Evolutionary conservation across 2,888 invertebrate genomes (phyloP), one percentile per base, ranked within the genome.

Genomic region (Cabera pusaria): DNA sequence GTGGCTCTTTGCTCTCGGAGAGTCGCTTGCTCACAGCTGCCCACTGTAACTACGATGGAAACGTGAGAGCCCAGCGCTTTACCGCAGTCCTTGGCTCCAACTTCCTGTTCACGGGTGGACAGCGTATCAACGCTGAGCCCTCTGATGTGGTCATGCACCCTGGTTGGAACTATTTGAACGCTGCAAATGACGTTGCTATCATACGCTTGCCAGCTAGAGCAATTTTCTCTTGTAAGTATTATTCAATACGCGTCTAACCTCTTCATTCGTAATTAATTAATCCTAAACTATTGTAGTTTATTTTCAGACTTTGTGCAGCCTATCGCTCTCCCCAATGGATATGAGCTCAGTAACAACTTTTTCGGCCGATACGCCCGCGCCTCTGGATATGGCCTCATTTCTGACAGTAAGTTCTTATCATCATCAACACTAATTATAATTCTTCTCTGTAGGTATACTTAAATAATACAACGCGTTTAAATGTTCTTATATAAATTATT

Each of bases 1-100:
- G 81, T 1, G 76, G 56, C 2, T 63, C 65, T 1, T 34, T 79
- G 3, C 50, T 78, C 22, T 57, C 65, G 0, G 0, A 25, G 6
- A 65, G 1, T 18, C 61, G 56, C 0, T 48, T 60, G 1, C 2
- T 78, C 3, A 77, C 76, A 0, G 79, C 77, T 18, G 77, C 77
- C 41, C 77, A 78, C 44, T 75, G 76, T 45, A 26, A 65, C 6
- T 5, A 6, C 2, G 75, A 74, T 16, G 77, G 75, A 1, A 0
- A n/a, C 0, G 2, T 60, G 7, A 55, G 36, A 1, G 77, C 75
- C 1, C 56, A 48, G 9, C 39, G 52, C 2, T 57, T 72, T 32
- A 69, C 68, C 2, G 69, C 58, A 1, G 79, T 75, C 5, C 59
- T 71, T n/a, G 79, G 77, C 7, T 69, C 74, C 34, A 71, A 65